phyloP scores from a whole-genome alignment of 2,797 vertebrate species.

The Pristis pectinata region DNA sequence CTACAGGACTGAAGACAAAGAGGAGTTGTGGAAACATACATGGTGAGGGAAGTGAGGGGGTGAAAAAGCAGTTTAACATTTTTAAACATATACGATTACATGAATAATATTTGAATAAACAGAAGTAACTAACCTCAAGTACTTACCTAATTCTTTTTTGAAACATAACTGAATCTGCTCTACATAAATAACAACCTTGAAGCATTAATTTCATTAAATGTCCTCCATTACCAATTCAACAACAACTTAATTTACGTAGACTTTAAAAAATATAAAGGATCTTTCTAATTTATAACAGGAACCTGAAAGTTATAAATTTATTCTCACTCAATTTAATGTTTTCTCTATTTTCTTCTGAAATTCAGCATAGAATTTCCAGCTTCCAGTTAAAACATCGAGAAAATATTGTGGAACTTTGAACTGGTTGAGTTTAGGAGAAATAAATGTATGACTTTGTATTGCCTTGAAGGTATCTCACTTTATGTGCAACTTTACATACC shows the following conservation, averaged over 20 bases:
- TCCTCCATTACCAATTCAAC: background rate
- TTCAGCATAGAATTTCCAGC: background rate
- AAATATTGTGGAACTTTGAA: background rate
- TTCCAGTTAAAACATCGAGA: constrained; percentile 6
- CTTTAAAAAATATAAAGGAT: background rate
- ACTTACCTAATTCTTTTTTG: too few relatives aligned
- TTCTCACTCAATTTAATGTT: background rate
- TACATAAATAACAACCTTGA: too few relatives aligned
- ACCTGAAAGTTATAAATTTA: too few relatives aligned
- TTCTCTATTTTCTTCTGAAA: background rate
- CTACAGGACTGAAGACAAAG: too few relatives aligned
- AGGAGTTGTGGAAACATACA: background rate
- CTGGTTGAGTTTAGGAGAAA: background rate
- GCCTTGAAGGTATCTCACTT: background rate
- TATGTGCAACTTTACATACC: constrained; percentile 59
- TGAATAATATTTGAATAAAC: background rate
- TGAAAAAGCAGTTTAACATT: background rate
- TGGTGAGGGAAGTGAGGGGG: background rate
- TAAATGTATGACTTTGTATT: background rate
- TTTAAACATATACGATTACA: background rate
- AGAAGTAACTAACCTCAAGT: background rate
- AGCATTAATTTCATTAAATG: background rate
- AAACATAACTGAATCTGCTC: too few relatives aligned
- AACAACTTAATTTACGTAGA: background rate
- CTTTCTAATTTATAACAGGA: too few relatives aligned